Evolutionary conservation across 1,140 invertebrate species (phyloP), one percentile per base, ranked within the genome.

Genomic region (Papilio machaon): DNA sequence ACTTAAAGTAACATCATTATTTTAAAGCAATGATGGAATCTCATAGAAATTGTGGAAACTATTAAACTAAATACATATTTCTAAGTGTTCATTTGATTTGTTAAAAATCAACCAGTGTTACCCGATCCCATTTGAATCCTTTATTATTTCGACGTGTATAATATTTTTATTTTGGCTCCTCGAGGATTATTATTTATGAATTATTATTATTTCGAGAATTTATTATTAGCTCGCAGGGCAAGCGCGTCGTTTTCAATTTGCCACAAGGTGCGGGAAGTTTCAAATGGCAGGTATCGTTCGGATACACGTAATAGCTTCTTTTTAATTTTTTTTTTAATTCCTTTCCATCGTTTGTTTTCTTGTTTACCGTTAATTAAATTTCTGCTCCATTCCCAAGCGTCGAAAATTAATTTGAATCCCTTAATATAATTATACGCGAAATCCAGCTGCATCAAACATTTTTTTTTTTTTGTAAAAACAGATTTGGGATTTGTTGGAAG

Each of bases 161-260:
- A 87, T 90, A 92, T 92, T 93, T 92, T 94, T 93, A 93, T 94
- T 93, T 93, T 91, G 86, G 90, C 89, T 89, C 89, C 83, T 85
- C 83, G 91, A 90, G 90, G 91, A 93, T 93, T 94, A 94, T 94
- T 94, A 94, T 94, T 93, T 94, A 93, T 93, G 93, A 92, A 94
- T 94, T 94, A 94, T 93, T 94, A 94, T 93, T 94, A 94, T 94
- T 94, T 70, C 93, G 91, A 88, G 88, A 90, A 92, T 93, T 91
- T 93, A 94, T 94, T 94, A 94, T 94, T 91, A 93, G 83, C 86
- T 90, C 74, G 82, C 85, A 86, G 90, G 89, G 90, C 90, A 90
- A 91, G 91, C 91, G 87, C 91, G 89, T 89, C 90, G 84, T 91
- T 92, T 94, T 94, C 93, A 94, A 94, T 94, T 94, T 93, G 92